Conservation (phyloP, 2,888 invertebrate genomes). For the Patella depressa region DNA sequence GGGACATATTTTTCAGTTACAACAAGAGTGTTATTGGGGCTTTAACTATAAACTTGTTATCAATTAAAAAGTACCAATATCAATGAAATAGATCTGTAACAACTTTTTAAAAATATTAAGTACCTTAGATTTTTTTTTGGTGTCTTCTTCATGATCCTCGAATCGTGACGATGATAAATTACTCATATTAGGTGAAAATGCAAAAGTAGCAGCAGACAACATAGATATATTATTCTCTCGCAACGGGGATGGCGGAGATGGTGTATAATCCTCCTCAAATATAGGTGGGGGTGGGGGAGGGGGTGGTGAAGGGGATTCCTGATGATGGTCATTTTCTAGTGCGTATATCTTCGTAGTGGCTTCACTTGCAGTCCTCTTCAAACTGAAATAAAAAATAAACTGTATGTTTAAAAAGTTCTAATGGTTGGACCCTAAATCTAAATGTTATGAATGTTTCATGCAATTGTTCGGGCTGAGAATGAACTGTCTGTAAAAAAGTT, state of each 20-base stretch:
- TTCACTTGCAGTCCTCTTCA: conserved; percentile 25
- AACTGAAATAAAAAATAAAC: conserved; percentile 13
- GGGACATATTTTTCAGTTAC: too few relatives aligned
- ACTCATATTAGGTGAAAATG: conserved; percentile 41
- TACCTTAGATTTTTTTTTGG: conserved; percentile 53
- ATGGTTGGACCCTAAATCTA: too few relatives aligned
- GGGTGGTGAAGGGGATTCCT: conserved; percentile 38
- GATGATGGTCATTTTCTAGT: not conserved
- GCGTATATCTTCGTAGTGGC: not conserved
- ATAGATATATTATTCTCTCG: conserved; percentile 19
- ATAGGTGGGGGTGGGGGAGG: conserved; percentile 59
- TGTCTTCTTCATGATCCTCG: conserved; percentile 55
- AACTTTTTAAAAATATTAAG: conserved; percentile 13
- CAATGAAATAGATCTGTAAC: not conserved
- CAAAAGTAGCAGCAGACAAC: not conserved
- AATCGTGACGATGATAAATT: conserved; percentile 50
- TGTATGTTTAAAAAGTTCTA: too few relatives aligned
- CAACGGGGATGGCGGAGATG: conserved; percentile 42
- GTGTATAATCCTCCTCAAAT: conserved; percentile 43
- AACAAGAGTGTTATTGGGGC: too few relatives aligned
- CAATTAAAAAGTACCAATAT: not conserved
- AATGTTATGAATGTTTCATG: too few relatives aligned
- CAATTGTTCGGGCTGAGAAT: too few relatives aligned
- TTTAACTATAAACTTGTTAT: too few relatives aligned
- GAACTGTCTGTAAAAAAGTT: too few relatives aligned